Percentiles rank a stretch among this genome's conserved stretches.
These are phyloP conservation scores for Oreonectes daqikongensis DNA, from an alignment of 2,797 vertebrate species.

Conservation along the genomic window DNA sequence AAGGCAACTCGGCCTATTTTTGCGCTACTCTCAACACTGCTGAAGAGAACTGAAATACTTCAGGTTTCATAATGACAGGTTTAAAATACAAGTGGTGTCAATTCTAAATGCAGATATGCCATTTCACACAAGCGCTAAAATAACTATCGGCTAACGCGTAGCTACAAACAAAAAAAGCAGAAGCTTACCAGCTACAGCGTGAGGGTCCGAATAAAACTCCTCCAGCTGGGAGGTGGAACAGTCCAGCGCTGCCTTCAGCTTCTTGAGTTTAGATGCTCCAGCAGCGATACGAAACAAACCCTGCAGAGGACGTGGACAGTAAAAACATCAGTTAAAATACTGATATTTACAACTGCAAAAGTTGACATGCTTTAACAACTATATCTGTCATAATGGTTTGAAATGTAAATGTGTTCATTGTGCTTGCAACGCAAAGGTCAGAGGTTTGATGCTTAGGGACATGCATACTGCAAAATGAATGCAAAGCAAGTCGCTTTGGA, in stretches of 20 bases:
- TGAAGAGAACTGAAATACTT: background rate
- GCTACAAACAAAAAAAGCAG: background rate
- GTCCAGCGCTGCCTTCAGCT: slow-evolving; percentile 95
- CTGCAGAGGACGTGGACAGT: slow-evolving; percentile 64
- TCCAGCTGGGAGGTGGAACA: slow-evolving; percentile 96
- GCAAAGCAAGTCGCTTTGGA: too few relatives aligned
- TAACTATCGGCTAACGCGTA: background rate
- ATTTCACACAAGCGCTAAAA: background rate
- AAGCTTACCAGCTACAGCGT: slow-evolving; percentile 90
- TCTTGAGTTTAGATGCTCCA: slow-evolving; percentile 96
- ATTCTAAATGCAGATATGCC: background rate
- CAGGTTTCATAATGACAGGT: slow-evolving; percentile 6
- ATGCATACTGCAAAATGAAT: too few relatives aligned
- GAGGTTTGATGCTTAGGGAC: too few relatives aligned
- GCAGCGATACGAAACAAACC: slow-evolving; percentile 96
- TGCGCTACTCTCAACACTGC: background rate
- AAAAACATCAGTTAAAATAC: background rate
- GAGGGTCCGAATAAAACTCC: slow-evolving; percentile 97
- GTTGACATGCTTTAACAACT: too few relatives aligned
- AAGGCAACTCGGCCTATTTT: background rate
- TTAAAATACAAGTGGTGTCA: background rate
- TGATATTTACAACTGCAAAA: too few relatives aligned
- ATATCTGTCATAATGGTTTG: too few relatives aligned
- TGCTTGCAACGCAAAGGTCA: too few relatives aligned
- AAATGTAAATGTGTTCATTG: too few relatives aligned